A percentile compares a stretch with the other conserved stretches of the same genome.
Evolutionary conservation across 2,113 vertebrate genomes (phyloP).

Genomic region (Reinhardtius hippoglossoides): DNA sequence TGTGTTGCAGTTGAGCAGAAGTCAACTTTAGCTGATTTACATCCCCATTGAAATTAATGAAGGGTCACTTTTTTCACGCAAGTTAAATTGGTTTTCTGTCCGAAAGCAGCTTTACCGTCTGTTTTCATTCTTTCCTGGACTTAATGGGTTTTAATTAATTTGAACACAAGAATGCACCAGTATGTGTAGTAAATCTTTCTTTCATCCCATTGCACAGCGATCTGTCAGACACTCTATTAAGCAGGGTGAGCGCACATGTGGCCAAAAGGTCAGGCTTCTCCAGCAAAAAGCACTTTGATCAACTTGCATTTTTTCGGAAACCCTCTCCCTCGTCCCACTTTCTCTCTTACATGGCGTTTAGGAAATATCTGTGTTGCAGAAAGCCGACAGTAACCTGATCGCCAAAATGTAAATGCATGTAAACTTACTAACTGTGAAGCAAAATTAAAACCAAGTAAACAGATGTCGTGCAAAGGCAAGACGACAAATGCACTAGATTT

Average conservation of each 20-base stretch:
- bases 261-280: not conserved
- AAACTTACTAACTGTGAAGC: not conserved
- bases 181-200: not conserved
- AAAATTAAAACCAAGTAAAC: not conserved
- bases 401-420: not conserved
- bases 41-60: not conserved
- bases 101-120: not conserved
- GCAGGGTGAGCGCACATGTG: not conserved
- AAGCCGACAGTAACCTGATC: not conserved
- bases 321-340: too few relatives aligned
- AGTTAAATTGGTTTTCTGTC: not conserved
- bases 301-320: not conserved
- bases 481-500: not conserved
- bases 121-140: not conserved
- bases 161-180: not conserved
- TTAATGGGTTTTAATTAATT: not conserved
- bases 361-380: not conserved
- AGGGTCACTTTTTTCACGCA: too few relatives aligned
- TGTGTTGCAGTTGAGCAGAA: not conserved
- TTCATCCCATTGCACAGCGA: not conserved
- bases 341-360: not conserved
- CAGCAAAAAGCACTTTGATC: not conserved
- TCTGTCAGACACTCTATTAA: not conserved
- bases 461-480: not conserved
- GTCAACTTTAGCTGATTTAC: not conserved